Evolutionary conservation across 2,797 vertebrate genomes (phyloP), one percentile per base, ranked within the genome.

Genomic region (Neoniphon sammara): DNA sequence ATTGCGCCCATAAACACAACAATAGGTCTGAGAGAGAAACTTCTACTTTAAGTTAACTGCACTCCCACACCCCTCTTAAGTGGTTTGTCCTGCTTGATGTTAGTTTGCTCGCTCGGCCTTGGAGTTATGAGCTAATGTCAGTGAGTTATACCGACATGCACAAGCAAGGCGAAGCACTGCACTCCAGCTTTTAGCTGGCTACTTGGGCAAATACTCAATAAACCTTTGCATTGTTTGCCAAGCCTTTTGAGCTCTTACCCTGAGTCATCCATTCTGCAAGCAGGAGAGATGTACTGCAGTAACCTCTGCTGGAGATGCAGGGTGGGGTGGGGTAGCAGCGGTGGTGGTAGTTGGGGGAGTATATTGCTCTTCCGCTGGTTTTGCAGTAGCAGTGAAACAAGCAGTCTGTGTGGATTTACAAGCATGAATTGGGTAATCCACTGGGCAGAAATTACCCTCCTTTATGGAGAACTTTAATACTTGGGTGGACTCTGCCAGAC

Each of bases 401-500:
- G 67, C 66, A 23, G 66, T 66, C 14, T 75, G 73, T 67, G 60
- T 68, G 27, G 59, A 79, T 82, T 88, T 88, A 81, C 66, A 58
- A 82, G 78, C 70, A 64, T 63, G 82, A 77, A 75, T 85, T 79
- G 82, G 66, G 88, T 86, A 89, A 91, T 84, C 78, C 81, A 77
- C 65, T 81, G 79, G 77, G 80, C 70, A 85, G 73, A 84, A 85
- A 86, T 86, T 78, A 86, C 53, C 76, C 27, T 4, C 11, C 61
- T 88, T 91, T 85, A 87, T 87, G 80, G 82, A 80, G 82, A 85
- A 66, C 55, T 79, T 77, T 75, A 80, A 83, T 80, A 78, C 73
- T 74, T 5, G 5, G 34, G 1, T 30, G 14, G 34, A 69, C 69
- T 70, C 34, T 71, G 77, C 77, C 77, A 85, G 75, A 86, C 69